These are phyloP conservation scores for Spilosoma lubricipeda DNA, from an alignment of 2,888 invertebrate genomes.

Conservation along the genomic window DNA sequence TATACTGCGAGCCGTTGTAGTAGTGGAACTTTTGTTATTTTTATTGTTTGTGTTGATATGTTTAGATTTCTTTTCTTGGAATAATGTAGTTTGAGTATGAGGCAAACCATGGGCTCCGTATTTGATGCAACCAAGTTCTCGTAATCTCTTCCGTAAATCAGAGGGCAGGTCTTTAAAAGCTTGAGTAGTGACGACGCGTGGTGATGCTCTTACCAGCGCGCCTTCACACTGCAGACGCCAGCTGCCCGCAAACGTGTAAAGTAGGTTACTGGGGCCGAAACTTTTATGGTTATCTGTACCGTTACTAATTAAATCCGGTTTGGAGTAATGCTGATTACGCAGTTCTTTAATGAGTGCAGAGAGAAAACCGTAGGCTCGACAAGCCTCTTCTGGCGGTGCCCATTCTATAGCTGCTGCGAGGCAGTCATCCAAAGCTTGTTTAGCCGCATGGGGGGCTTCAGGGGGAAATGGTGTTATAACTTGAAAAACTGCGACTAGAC, in stretches of 20 bases:
- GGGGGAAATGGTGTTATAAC: slow-evolving; percentile 83
- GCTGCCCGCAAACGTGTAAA: slow-evolving; percentile 56
- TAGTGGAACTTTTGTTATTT: slow-evolving; percentile 37
- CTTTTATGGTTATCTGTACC: slow-evolving; percentile 46
- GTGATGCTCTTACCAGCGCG: slow-evolving; percentile 69
- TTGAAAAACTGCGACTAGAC: slow-evolving; percentile 91
- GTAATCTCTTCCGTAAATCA: slow-evolving; percentile 70
- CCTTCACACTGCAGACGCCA: slow-evolving; percentile 74
- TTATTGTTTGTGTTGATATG: slow-evolving; percentile 44
- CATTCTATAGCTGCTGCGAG: slow-evolving; percentile 92
- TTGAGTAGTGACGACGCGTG: slow-evolving; percentile 67
- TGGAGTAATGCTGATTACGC: slow-evolving; percentile 53
- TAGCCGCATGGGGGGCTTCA: slow-evolving; percentile 58
- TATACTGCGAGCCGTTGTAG: slow-evolving; percentile 54
- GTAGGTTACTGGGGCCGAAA: slow-evolving; percentile 49
- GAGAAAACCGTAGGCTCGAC: slow-evolving; percentile 90
- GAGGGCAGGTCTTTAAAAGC: slow-evolving; percentile 71
- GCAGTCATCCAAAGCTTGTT: slow-evolving; percentile 89
- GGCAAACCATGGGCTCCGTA: slow-evolving; percentile 60
- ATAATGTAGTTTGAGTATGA: slow-evolving; percentile 28
- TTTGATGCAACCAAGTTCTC: slow-evolving; percentile 72
- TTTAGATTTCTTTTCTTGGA: slow-evolving; percentile 56
- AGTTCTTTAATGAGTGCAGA: slow-evolving; percentile 59
- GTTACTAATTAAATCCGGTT: slow-evolving; percentile 62
- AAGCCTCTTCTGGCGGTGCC: slow-evolving; percentile 93